Evolutionary conservation across 2,113 vertebrate genomes (phyloP), one percentile per base, ranked within the genome.

Genomic region (Ciconia maguari): DNA sequence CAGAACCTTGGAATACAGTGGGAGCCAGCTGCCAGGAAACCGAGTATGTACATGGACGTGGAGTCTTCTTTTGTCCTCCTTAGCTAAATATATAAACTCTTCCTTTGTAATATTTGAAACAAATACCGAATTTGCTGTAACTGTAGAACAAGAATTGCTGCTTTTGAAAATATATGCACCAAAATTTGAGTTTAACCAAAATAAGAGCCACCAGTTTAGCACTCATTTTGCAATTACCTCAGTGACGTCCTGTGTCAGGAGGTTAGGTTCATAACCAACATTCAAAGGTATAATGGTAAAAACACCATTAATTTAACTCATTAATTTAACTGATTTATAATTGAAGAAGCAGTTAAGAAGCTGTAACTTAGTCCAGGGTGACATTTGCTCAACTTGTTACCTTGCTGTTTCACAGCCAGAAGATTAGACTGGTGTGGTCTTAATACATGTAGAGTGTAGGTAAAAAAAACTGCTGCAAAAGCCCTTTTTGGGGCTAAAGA

Each of bases 1-100:
- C 99, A 99, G 98, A 99, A 99, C 97, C 97, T 99, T 77, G 99
- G 99, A 84, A 99, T 99, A 97, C 99, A 99, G 25, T 99, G 99
- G 99, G 99, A 99, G 91, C 99, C 99, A 32, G 98, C 98, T 83
- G 96, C 98, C 78, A 99, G 98, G 97, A 99, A 99, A 96, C 98
- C 96, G 97, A 99, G 99, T 99, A 99, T 70, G 98, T 98, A 97
- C 52, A 70, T 78, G 36, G 27, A 27, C 26, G 38, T 6, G 54
- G 62, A 97, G 64, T 82, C 70, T 65, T 75, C 94, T 75, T 93
- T 81, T 92, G 70, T 92, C 69, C 38, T 83, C 29, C 46, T 83
- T 69, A 68, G 55, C 52, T 82, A 61, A 61, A 44, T 32, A 34
- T 20, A 29, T 68, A 29, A 71, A 34, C 16, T 51, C 26, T 71